Conservation (phyloP, 2,888 invertebrate species). For the Cephus sareptanus region DNA sequence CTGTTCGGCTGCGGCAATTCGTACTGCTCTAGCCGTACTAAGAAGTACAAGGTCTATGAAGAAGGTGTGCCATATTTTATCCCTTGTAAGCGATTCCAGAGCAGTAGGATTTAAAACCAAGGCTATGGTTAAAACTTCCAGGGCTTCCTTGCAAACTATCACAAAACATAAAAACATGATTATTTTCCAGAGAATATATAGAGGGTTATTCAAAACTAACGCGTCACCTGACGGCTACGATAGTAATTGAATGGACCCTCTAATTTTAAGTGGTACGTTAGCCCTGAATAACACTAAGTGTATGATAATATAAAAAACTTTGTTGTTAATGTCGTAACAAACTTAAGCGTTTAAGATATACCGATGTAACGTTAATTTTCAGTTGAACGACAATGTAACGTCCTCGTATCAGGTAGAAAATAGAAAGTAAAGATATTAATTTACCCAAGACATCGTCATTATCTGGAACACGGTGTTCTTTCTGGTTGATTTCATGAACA, state of each 20-base stretch:
- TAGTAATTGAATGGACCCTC: no score
- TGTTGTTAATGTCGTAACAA: no score
- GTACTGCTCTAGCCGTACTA: conserved; percentile 80
- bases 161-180: conserved; percentile 36
- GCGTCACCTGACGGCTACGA: no score
- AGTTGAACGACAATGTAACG: not conserved
- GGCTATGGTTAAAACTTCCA: conserved; percentile 91
- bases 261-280: no score
- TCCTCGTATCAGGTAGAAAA: not conserved
- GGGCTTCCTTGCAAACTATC: conserved; percentile 87
- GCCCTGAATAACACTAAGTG: no score
- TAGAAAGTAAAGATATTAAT: not conserved
- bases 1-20: conserved; percentile 86
- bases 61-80: conserved; percentile 88
- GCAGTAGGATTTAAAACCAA: conserved; percentile 90
- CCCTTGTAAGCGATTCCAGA: conserved; percentile 83
- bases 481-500: conserved; percentile 72
- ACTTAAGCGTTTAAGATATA: no score
- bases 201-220: no score
- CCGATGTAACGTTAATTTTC: no score
- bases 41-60: conserved; percentile 89
- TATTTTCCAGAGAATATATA: no score
- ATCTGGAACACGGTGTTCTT: conserved; percentile 70
- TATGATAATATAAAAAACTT: no score
- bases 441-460: conserved; percentile 75